These are phyloP conservation scores for Syndactyla subalaris DNA, from an alignment of 2,797 vertebrate genomes.

Conservation along the genomic window DNA sequence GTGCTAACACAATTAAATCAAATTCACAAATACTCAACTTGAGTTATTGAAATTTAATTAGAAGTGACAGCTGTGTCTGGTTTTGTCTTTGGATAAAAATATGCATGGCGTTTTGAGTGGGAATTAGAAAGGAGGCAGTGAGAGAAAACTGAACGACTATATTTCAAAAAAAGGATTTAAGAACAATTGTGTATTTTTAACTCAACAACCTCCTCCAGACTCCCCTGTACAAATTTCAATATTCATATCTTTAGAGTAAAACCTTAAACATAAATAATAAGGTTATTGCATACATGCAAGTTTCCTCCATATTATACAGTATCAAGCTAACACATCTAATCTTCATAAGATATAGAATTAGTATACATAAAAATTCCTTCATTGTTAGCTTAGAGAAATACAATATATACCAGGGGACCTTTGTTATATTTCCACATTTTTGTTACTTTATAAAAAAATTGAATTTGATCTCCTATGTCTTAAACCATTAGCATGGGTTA, in stretches of 20 bases:
- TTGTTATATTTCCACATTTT: neutral
- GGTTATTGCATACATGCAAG: neutral
- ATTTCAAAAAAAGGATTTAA: neutral
- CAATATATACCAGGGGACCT: fast-evolving
- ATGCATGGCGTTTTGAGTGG: neutral
- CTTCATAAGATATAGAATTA: neutral
- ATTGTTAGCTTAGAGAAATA: neutral
- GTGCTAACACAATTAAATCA: neutral
- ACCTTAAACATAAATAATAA: neutral
- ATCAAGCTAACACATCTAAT: neutral
- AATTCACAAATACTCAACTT: neutral
- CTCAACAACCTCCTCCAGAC: neutral
- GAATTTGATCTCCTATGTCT: neutral
- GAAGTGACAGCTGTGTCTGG: slow-evolving; percentile 1
- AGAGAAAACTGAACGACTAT: neutral
- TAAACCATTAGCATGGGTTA: neutral
- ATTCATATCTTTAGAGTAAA: neutral
- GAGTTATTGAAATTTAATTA: slow-evolving; percentile 45
- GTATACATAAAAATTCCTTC: neutral
- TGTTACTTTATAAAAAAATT: neutral
- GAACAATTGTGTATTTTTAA: neutral
- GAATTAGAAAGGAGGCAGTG: neutral
- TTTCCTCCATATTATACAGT: neutral
- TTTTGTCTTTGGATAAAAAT: neutral
- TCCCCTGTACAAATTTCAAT: neutral